These are phyloP conservation scores for Anastatus disparis DNA, from an alignment of 1,140 invertebrate genomes.

Conservation along the genomic window DNA sequence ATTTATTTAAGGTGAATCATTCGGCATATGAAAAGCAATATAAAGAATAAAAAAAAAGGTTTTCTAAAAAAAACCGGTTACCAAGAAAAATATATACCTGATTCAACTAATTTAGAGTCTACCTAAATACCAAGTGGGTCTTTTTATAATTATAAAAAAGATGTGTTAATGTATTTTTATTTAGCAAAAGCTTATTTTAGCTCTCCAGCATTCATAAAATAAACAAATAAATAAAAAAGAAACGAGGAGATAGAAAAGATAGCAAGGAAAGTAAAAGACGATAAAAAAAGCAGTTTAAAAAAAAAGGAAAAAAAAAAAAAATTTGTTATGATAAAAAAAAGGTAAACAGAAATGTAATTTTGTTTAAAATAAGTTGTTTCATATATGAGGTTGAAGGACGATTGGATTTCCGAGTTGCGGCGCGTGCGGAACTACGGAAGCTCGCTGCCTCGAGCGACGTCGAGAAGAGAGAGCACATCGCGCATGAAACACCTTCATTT, in stretches of 20 bases:
- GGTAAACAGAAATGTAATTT: too few relatives aligned
- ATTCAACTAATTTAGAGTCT: neutral
- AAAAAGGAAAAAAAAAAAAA: neutral
- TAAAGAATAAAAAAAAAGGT: neutral
- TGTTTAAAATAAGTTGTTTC: too few relatives aligned
- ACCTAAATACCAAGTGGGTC: too few relatives aligned
- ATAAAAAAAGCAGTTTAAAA: neutral
- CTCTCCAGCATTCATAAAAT: neutral
- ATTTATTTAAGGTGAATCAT: constrained; percentile 22
- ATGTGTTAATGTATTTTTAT: constrained; percentile 27
- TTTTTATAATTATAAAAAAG: neutral
- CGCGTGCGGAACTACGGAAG: constrained; percentile 18
- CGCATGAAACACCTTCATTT: constrained; percentile 30
- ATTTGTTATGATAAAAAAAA: too few relatives aligned
- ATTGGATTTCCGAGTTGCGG: constrained; percentile 30
- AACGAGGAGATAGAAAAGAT: too few relatives aligned
- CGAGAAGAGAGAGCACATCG: neutral
- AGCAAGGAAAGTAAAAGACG: neutral
- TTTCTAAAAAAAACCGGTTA: constrained; percentile 28
- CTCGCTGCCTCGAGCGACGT: neutral
- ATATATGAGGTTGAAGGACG: neutral
- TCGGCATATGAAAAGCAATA: neutral
- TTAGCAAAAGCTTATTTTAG: neutral
- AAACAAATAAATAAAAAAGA: too few relatives aligned
- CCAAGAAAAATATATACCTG: neutral